A percentile compares a stretch with the other conserved stretches of the same genome.
phyloP scores from a whole-genome alignment of 2,797 vertebrate species.

The Lates japonicus region DNA sequence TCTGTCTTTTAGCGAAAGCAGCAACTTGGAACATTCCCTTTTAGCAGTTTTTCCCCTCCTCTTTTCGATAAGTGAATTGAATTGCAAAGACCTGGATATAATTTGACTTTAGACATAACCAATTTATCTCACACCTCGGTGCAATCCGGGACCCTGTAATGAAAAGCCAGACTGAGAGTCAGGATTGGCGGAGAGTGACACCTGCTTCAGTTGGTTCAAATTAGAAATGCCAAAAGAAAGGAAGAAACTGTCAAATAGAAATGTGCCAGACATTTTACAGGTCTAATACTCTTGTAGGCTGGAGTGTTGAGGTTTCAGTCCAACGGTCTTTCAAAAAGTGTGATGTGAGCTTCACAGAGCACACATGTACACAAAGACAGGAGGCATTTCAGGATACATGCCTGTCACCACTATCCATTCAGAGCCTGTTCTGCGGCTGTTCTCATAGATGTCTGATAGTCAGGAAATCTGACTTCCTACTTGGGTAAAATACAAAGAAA shows the following conservation, averaged over 20 bases:
- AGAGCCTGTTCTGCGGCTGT: conserved; percentile 12
- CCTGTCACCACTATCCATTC: conserved; percentile 22
- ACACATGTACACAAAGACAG: conserved; percentile 33
- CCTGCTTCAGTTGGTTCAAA: conserved; percentile 84
- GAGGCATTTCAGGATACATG: conserved; percentile 21
- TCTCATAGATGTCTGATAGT: conserved; percentile 1
- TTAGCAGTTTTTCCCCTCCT: conserved; percentile 44
- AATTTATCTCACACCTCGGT: conserved; percentile 82
- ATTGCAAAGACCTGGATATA: conserved; percentile 82
- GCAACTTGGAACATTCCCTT: conserved; percentile 64
- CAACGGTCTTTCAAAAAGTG: conserved; percentile 62
- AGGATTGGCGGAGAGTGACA: conserved; percentile 85
- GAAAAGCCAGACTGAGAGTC: conserved; percentile 73
- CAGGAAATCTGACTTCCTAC: background rate
- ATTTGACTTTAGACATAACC: conserved; percentile 87
- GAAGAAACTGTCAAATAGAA: conserved; percentile 81
- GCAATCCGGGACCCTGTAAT: conserved; percentile 76
- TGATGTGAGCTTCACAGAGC: conserved; percentile 31
- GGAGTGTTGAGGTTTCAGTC: conserved; percentile 65
- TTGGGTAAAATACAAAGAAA: background rate
- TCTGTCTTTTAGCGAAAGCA: conserved; percentile 59
- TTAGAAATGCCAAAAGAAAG: conserved; percentile 86
- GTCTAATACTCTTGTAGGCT: conserved; percentile 72
- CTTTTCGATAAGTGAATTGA: conserved; percentile 79
- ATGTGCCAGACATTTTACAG: conserved; percentile 75